Percentiles rank a stretch among this genome's conserved stretches.
These are phyloP conservation scores for Euthynnus affinis DNA, from an alignment of 2,797 vertebrate genomes.

Conservation along the genomic window DNA sequence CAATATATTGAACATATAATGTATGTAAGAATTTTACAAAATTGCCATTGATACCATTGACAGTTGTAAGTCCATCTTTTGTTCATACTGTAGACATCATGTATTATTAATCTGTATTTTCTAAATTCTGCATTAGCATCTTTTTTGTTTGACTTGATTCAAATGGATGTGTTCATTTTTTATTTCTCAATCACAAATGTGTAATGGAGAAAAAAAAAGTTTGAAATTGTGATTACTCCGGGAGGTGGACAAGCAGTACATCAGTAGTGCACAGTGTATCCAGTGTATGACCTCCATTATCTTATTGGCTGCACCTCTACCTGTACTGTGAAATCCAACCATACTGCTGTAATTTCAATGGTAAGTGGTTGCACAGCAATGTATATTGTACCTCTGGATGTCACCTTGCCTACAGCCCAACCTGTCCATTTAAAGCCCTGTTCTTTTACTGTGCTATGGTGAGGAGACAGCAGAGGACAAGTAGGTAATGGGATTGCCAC, in stretches of 20 bases:
- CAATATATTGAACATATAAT: not conserved
- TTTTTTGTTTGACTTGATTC: not conserved
- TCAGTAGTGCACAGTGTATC: not conserved
- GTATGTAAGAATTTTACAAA: not conserved
- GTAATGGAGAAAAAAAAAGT: not conserved
- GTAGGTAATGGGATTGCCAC: constrained; percentile 79
- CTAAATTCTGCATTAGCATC: not conserved
- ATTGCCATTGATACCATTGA: too few relatives aligned
- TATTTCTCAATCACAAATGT: not conserved
- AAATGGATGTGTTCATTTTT: not conserved
- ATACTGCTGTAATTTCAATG: constrained; percentile 33
- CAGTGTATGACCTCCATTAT: constrained; percentile 50
- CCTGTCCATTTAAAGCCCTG: constrained; percentile 65
- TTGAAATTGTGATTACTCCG: not conserved
- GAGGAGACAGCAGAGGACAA: constrained; percentile 75
- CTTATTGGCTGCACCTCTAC: constrained; percentile 16
- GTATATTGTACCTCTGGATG: constrained; percentile 45
- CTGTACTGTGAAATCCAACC: constrained; percentile 47
- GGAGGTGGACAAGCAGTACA: not conserved
- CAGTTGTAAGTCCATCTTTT: not conserved
- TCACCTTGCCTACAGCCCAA: constrained; percentile 68
- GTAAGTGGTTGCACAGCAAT: constrained; percentile 44
- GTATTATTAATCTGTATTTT: not conserved
- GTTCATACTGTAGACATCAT: not conserved
- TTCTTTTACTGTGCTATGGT: constrained; percentile 37